Percentiles rank a stretch among this genome's conserved stretches.
Evolutionary conservation across 2,113 vertebrate genomes (phyloP).

Genomic region (Thunnus thynnus): DNA sequence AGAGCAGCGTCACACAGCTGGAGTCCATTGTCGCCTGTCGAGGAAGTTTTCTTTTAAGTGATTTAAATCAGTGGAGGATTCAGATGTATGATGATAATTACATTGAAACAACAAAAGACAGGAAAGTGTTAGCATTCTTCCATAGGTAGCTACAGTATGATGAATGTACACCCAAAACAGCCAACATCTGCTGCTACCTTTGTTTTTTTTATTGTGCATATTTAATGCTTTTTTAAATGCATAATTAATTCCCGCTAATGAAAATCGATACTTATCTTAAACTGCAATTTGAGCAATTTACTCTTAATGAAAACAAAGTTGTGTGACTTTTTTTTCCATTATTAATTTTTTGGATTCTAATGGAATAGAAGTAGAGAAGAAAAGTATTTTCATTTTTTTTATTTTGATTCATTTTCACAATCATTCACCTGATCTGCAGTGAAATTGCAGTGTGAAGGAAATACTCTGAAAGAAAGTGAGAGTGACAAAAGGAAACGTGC

Average conservation of each 20-base stretch:
- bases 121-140: slow-evolving; percentile 23
- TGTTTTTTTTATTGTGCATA: slow-evolving; percentile 29
- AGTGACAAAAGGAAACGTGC: neutral
- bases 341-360: neutral
- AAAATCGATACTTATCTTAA: slow-evolving; percentile 59
- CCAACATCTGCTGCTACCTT: slow-evolving; percentile 57
- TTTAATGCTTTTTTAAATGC: slow-evolving; percentile 46
- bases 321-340: neutral
- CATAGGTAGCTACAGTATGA: slow-evolving; percentile 37
- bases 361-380: neutral
- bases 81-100: slow-evolving; percentile 39
- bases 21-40: neutral
- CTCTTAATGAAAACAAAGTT: slow-evolving; percentile 12
- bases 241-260: slow-evolving; percentile 59
- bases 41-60: slow-evolving; percentile 10
- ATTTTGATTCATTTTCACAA: neutral
- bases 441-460: neutral
- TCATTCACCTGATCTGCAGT: neutral
- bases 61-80: slow-evolving; percentile 16
- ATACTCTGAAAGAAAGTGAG: neutral
- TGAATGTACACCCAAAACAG: slow-evolving; percentile 32
- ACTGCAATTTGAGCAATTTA: slow-evolving; percentile 38
- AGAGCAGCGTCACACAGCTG: slow-evolving; percentile 10
- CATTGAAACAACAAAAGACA: neutral
- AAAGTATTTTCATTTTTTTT: neutral